Base-by-base conservation (phyloP, 2,888 invertebrate species). In the Tetragonisca angustula region DNA sequence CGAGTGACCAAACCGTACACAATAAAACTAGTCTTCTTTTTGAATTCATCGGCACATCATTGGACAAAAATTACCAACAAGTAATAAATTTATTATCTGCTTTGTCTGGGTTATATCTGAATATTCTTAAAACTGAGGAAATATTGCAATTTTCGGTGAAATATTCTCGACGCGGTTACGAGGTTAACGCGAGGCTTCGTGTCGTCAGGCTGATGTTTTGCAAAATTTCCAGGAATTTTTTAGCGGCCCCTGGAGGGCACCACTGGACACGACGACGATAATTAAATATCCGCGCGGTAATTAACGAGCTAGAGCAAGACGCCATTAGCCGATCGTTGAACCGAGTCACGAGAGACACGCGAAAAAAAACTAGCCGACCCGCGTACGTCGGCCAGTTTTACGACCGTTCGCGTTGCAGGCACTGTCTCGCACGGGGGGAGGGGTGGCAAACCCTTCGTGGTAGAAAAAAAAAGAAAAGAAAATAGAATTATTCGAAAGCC, bases 211-310 rank as follows among this genome's bases (percentile, higher is more conserved):
- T 59, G 52, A 61, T 17, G 50, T 70, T 80, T 65, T 13, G 65
- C 80, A n/a, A 76, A 70, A 77, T 81, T 80, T 52, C 36, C 70
- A 36, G 21, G 59, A 65, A 77, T 67, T 54, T 54, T 72, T 68
- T 65, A 15, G 24, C 49, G 49, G 49, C 21, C 69, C 65, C 54
- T 5, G 36, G 6, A 17, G 70, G 76, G 36, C 70, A 56, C 32
- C 32, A 0, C 54, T n/a, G 54, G 27, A 54, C 74, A 62, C 78
- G 62, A 49, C 71, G 50, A 61, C 72, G 36, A 59, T 85, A 88
- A 89, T 89, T 84, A 89, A 89, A 89, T 83, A 89, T 76, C 85
- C 67, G 75, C 76, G 78, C 61, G 76, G 76, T 89, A 89, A 89
- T 89, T 89, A 89, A 89, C 87, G 79, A 84, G 81, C 74, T 70